phyloP scores from a whole-genome alignment of 2,888 invertebrate species.

The Dugesia japonica region DNA sequence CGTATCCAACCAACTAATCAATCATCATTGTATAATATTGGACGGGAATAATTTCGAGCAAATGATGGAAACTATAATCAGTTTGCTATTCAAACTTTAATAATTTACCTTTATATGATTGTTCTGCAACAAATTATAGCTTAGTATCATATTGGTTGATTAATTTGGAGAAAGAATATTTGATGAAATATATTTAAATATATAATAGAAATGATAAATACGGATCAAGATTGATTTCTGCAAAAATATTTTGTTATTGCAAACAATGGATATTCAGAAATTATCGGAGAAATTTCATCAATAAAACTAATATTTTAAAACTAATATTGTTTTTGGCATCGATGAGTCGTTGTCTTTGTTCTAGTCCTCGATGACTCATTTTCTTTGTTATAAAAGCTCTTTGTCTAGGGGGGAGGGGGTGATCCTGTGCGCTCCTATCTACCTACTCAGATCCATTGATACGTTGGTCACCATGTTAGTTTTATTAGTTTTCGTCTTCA shows the following conservation, averaged over 20 bases:
- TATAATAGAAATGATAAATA: not conserved
- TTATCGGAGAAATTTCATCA: not conserved
- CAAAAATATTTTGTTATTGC: not conserved
- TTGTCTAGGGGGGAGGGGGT: no score
- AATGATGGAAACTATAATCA: not conserved
- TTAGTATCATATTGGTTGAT: not conserved
- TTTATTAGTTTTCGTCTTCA: no score
- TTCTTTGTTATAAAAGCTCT: no score
- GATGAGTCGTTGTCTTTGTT: no score
- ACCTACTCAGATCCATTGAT: no score
- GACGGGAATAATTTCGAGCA: not conserved
- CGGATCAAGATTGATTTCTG: not conserved
- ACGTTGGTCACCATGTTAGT: no score
- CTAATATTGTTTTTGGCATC: no score
- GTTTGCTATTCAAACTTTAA: not conserved
- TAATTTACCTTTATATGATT: not conserved
- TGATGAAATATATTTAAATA: not conserved
- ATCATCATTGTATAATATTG: not conserved
- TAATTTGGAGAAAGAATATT: not conserved
- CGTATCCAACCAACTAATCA: not conserved
- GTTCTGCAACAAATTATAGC: not conserved
- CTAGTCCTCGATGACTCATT: no score
- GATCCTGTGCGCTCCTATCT: no score
- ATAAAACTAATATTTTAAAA: not conserved
- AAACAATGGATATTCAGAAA: not conserved